A percentile compares a stretch with the other conserved stretches of the same genome.
Conservation (phyloP, 2,797 vertebrate genomes). For the Scomberomorus guttatus region DNA sequence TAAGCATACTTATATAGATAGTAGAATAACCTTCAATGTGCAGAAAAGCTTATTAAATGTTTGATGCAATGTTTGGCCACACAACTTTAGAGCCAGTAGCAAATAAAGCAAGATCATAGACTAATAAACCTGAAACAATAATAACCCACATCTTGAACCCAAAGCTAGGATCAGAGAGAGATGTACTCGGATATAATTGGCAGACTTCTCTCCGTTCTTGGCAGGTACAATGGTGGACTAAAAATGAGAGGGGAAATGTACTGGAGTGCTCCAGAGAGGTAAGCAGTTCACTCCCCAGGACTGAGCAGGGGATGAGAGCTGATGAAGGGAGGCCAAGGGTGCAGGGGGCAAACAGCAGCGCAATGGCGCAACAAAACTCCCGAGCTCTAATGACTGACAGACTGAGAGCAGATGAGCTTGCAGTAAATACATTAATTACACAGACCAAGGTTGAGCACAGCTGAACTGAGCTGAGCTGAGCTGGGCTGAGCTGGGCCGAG, state of each 20-base stretch:
- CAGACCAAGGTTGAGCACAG: conserved; percentile 66
- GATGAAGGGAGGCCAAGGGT: conserved; percentile 51
- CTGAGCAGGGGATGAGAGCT: conserved; percentile 51
- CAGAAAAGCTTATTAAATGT: conserved; percentile 24
- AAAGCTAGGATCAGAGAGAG: conserved; percentile 19
- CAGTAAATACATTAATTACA: conserved; percentile 84
- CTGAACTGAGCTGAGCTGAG: conserved; percentile 52
- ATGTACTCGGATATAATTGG: conserved; percentile 57
- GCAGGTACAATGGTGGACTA: conserved; percentile 36
- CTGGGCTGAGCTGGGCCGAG: conserved; percentile 44
- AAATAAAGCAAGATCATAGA: conserved; percentile 30
- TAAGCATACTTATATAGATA: conserved; percentile 1
- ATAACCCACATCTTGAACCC: conserved; percentile 34
- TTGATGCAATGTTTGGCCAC: not conserved
- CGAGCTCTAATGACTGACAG: conserved; percentile 71
- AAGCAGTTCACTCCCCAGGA: conserved; percentile 55
- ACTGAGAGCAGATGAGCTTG: conserved; percentile 67
- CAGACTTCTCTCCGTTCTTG: conserved; percentile 48
- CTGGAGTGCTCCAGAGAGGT: conserved; percentile 49
- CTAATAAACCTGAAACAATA: conserved; percentile 47
- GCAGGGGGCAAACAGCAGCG: conserved; percentile 47
- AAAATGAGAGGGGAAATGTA: conserved; percentile 40
- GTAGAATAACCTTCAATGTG: not conserved
- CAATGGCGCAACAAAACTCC: conserved; percentile 60
- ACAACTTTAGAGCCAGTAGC: not conserved